These are phyloP conservation scores for Eupithecia inturbata DNA, from an alignment of 2,888 invertebrate genomes.

Conservation along the genomic window DNA sequence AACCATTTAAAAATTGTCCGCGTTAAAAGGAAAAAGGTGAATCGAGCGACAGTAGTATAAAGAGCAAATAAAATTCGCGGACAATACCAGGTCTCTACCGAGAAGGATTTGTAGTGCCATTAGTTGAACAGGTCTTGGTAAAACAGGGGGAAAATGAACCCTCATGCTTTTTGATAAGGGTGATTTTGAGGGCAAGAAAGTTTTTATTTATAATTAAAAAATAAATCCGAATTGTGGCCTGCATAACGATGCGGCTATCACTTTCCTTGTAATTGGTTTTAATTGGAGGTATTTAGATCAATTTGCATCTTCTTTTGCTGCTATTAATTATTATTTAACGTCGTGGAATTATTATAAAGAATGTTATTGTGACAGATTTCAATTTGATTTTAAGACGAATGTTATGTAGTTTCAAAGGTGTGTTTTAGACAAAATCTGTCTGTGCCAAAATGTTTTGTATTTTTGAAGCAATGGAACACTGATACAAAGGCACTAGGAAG, in stretches of 20 bases:
- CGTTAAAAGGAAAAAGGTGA: slow-evolving; percentile 78
- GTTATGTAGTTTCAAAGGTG: background rate
- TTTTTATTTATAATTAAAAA: slow-evolving; percentile 63
- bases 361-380: background rate
- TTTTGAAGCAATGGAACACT: background rate
- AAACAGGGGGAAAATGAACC: slow-evolving; percentile 44
- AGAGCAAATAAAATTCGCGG: slow-evolving; percentile 75
- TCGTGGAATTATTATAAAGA: background rate
- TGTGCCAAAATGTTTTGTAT: background rate
- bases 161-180: slow-evolving; percentile 42
- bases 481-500: too few relatives aligned
- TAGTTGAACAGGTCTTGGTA: slow-evolving; percentile 64
- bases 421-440: background rate
- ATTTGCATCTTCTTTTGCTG: background rate
- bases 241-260: slow-evolving; percentile 61
- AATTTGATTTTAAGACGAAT: background rate
- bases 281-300: slow-evolving; percentile 50
- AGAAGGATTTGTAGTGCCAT: slow-evolving; percentile 80
- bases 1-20: slow-evolving; percentile 83
- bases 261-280: slow-evolving; percentile 61
- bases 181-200: slow-evolving; percentile 23
- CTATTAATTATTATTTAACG: background rate
- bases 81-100: slow-evolving; percentile 78
- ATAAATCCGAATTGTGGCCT: slow-evolving; percentile 63
- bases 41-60: slow-evolving; percentile 69